Evolutionary conservation across 2,113 vertebrate genomes (phyloP).

Genomic region (Saguinus midas): DNA sequence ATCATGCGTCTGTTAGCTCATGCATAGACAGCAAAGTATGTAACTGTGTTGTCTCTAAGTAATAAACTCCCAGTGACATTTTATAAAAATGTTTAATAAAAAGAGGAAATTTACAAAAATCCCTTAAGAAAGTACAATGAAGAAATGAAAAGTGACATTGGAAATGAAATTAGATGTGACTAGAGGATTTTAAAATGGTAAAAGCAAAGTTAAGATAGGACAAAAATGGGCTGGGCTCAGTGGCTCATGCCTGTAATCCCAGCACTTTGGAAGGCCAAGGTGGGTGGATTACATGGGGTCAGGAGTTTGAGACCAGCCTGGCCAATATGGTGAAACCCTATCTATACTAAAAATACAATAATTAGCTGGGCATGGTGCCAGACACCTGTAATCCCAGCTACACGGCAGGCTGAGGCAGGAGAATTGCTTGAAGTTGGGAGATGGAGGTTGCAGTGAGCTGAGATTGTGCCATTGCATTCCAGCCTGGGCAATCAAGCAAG

Average conservation of each 20-base stretch:
- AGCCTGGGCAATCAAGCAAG: not conserved
- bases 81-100: not conserved
- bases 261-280: not conserved
- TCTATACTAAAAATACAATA: not conserved
- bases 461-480: not conserved
- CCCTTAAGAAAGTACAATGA: not conserved
- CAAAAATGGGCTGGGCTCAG: no score
- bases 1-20: not conserved
- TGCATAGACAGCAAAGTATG: not conserved
- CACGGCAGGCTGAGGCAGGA: not conserved
- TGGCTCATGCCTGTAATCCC: not conserved
- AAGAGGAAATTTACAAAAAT: not conserved
- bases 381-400: not conserved
- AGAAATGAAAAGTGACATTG: not conserved
- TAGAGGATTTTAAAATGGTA: not conserved
- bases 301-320: not conserved
- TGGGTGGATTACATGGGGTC: not conserved
- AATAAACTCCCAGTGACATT: not conserved
- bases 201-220: not conserved
- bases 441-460: not conserved
- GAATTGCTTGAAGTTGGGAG: not conserved
- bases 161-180: not conserved
- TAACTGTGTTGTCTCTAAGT: not conserved
- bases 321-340: not conserved
- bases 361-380: not conserved